Evolutionary conservation across 2,113 vertebrate species (phyloP).

Genomic region (Coryphaenoides rupestris): DNA sequence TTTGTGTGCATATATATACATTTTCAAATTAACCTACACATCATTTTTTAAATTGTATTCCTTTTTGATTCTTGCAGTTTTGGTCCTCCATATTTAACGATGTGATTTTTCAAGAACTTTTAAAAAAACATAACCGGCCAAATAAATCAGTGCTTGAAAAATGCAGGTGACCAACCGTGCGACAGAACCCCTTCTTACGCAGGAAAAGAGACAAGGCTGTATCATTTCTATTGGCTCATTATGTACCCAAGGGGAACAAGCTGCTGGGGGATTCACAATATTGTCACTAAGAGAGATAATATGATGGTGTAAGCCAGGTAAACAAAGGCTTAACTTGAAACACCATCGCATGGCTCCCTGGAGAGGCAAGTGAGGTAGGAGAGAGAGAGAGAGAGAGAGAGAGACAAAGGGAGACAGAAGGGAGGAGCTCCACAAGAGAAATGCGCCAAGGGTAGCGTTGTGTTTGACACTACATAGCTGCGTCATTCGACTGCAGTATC

Average conservation of each 20-base stretch:
- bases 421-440: background rate
- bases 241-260: constrained; percentile 40
- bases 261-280: constrained; percentile 1
- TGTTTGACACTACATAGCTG: constrained; percentile 10
- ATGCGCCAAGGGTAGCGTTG: background rate
- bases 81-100: too few relatives aligned
- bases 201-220: constrained; percentile 23
- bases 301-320: constrained; percentile 47
- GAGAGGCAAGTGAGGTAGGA: background rate
- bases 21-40: too few relatives aligned
- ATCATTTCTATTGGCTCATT: constrained; percentile 46
- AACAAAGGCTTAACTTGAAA: constrained; percentile 48
- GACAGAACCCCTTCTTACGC: constrained; percentile 23
- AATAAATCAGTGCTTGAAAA: too few relatives aligned
- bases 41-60: too few relatives aligned
- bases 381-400: background rate
- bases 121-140: too few relatives aligned
- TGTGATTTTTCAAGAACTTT: too few relatives aligned
- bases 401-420: background rate
- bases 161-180: too few relatives aligned
- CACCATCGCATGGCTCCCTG: constrained; percentile 7
- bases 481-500: too few relatives aligned
- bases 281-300: constrained; percentile 53
- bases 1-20: too few relatives aligned
- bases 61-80: too few relatives aligned